Evolutionary conservation across 2,113 vertebrate species (phyloP).

Genomic region (Epinephelus fuscoguttatus): DNA sequence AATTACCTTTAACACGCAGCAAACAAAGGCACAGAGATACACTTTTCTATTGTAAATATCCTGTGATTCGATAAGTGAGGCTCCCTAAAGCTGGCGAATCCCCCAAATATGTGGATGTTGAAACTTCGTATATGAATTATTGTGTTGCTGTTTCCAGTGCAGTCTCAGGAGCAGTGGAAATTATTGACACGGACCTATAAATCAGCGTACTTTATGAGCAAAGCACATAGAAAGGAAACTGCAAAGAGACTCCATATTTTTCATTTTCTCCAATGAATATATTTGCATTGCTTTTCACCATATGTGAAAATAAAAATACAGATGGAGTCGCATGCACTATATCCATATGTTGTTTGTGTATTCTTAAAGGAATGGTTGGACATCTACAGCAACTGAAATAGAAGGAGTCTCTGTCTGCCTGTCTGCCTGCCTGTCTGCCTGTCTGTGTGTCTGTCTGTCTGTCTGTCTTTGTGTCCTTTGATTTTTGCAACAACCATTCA

Average conservation of each 20-base stretch:
- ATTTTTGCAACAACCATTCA: too few species aligned
- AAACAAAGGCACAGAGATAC: neutral
- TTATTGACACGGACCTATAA: neutral
- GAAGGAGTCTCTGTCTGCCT: too few species aligned
- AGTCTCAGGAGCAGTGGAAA: neutral
- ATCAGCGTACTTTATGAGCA: neutral
- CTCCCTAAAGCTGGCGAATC: slow-evolving; percentile 3
- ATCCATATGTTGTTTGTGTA: neutral
- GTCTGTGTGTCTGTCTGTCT: too few species aligned
- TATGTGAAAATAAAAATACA: neutral
- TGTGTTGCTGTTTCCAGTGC: neutral
- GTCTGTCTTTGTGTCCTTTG: too few species aligned
- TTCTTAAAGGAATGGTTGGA: neutral
- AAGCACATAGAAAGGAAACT: slow-evolving; percentile 2
- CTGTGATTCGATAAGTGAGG: slow-evolving; percentile 5
- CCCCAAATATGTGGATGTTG: neutral
- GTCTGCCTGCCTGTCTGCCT: too few species aligned
- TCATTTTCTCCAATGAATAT: neutral
- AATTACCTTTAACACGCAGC: neutral
- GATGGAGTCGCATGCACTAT: neutral
- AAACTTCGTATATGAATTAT: slow-evolving; percentile 3
- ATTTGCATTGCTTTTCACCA: neutral
- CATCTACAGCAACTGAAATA: too few species aligned
- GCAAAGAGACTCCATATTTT: neutral
- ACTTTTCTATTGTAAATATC: neutral